These are phyloP conservation scores for Aelia acuminata DNA, from an alignment of 2,888 invertebrate genomes.

Conservation along the genomic window DNA sequence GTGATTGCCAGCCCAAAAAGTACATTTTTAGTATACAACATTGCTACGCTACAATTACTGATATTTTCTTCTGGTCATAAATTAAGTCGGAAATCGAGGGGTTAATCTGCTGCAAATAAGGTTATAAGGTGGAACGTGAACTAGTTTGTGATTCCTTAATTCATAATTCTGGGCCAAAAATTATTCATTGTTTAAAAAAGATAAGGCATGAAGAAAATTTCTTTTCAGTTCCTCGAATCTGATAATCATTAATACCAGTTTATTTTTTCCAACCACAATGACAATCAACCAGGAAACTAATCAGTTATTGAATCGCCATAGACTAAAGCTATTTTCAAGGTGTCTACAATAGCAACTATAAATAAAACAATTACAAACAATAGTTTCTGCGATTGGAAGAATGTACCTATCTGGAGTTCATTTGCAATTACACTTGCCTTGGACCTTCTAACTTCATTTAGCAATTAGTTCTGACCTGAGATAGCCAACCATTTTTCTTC, in stretches of 20 bases:
- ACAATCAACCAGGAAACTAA: not conserved
- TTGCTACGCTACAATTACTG: too few relatives aligned
- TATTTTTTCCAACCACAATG: not conserved
- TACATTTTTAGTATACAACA: too few relatives aligned
- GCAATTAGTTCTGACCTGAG: not conserved
- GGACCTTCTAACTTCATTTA: constrained; percentile 5
- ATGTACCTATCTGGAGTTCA: not conserved
- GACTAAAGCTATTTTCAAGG: not conserved
- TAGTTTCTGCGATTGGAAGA: not conserved
- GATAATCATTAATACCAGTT: not conserved
- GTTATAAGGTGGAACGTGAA: too few relatives aligned
- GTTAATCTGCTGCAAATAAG: too few relatives aligned
- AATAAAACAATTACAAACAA: not conserved
- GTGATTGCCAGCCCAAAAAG: too few relatives aligned
- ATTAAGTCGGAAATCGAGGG: too few relatives aligned
- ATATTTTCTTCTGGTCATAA: too few relatives aligned
- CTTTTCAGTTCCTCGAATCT: not conserved
- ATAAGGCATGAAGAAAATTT: not conserved
- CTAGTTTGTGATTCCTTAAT: not conserved
- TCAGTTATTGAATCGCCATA: not conserved
- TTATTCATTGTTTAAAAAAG: not conserved
- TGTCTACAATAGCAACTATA: not conserved
- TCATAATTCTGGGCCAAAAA: not conserved
- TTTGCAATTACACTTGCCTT: constrained; percentile 11
- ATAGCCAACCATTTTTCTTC: not conserved